These are phyloP conservation scores for Cyprinodon tularosa DNA, from an alignment of 2,113 vertebrate genomes.

Conservation along the genomic window DNA sequence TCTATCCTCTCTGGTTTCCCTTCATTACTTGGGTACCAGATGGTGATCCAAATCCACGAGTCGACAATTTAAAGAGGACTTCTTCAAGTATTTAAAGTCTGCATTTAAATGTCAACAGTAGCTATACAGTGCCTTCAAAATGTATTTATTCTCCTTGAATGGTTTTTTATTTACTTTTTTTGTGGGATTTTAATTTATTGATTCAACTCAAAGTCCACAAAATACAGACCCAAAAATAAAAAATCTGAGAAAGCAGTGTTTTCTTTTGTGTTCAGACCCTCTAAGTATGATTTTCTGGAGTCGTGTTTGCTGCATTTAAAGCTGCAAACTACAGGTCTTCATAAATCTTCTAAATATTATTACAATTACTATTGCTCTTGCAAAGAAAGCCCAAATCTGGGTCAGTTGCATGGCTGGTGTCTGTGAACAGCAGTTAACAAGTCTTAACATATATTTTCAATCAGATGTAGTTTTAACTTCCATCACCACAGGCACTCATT, in stretches of 20 bases:
- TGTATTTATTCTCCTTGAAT: background rate
- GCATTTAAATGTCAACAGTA: conserved; percentile 34
- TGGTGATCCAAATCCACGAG: background rate
- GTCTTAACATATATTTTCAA: background rate
- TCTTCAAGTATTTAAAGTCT: conserved; percentile 28
- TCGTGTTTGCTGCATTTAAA: background rate
- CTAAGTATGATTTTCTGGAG: background rate
- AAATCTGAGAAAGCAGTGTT: background rate
- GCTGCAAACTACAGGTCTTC: no score
- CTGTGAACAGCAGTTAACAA: background rate
- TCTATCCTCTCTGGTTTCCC: conserved; percentile 36
- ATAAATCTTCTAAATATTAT: no score
- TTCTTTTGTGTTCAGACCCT: background rate
- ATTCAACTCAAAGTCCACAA: background rate
- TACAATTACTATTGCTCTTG: background rate
- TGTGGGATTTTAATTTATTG: background rate
- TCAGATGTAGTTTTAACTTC: background rate
- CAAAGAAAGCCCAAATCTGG: background rate
- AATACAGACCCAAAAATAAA: background rate
- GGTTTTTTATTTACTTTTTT: background rate
- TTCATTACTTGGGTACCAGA: conserved; percentile 10
- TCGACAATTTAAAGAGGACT: background rate
- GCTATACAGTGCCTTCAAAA: background rate
- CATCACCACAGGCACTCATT: background rate
- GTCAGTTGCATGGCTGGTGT: no score